Base-by-base conservation (phyloP, 2,888 invertebrate species). In the Heteromurus nitidus region DNA sequence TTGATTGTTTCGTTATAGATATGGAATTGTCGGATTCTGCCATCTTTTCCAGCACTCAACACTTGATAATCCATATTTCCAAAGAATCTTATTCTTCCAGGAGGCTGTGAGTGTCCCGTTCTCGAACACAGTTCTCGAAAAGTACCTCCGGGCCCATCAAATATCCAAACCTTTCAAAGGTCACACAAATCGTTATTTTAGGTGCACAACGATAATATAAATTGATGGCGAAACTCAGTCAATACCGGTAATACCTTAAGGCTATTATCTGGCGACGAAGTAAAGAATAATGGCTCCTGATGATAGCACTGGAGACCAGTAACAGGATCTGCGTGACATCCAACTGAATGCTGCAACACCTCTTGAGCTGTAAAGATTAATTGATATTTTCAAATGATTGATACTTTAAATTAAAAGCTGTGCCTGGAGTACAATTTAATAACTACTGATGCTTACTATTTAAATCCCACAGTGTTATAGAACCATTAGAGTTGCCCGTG, bases 401-500 rank as follows among this genome's bases (percentile, higher is more conserved):
- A n/a, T n/a, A n/a, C n/a, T n/a, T n/a, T n/a, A n/a, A n/a, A n/a
- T n/a, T n/a, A n/a, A n/a, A n/a, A n/a, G n/a, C n/a, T n/a, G n/a
- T n/a, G n/a, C n/a, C n/a, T n/a, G n/a, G n/a, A n/a, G n/a, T n/a
- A n/a, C n/a, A n/a, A n/a, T n/a, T n/a, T n/a, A n/a, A n/a, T n/a
- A n/a, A n/a, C n/a, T n/a, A n/a, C n/a, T 90, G 76, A 91, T 20
- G 11, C 53, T 1, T 53, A 85, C 84, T 83, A 80, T 85, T 95
- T 55, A 99, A 91, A 90, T 98, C 94, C 99, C 99, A 99, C 88
- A 98, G 92, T 0, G 96, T 95, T 86, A 99, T 92, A 88, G 96
- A 95, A 0, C 99, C 99, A 58, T 92, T 90, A 3, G 91, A 89
- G 89, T 94, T 95, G 0, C 96, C 95, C 2, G 95, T 94, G 0